phyloP scores from a whole-genome alignment of 2,113 vertebrate genomes.

The Rhinopomastus cyanomelas region DNA sequence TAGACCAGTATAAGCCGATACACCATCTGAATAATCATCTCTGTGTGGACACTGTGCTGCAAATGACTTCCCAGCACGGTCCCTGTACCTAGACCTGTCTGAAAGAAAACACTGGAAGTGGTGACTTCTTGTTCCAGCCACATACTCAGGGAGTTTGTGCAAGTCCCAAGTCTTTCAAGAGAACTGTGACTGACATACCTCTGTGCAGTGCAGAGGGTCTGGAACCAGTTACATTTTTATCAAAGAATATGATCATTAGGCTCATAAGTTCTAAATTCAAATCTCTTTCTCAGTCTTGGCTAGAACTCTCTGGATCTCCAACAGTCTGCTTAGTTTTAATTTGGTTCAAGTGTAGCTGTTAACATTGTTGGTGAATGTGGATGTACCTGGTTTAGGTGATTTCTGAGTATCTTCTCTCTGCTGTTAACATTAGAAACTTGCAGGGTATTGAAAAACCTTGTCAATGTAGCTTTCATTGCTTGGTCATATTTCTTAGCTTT shows the following conservation, averaged over 20 bases:
- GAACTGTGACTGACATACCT: background rate
- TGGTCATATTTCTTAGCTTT: background rate
- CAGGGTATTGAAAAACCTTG: background rate
- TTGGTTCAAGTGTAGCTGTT: background rate
- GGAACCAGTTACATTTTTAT: background rate
- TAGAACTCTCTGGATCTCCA: background rate
- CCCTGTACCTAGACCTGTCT: background rate
- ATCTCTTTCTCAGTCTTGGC: background rate
- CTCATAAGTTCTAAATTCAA: background rate
- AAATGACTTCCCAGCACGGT: background rate
- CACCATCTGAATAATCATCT: background rate
- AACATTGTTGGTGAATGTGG: background rate
- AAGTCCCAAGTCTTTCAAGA: background rate
- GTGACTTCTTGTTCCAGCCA: background rate
- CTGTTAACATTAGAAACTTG: background rate
- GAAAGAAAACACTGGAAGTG: background rate
- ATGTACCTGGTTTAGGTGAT: background rate
- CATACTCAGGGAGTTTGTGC: fast-evolving
- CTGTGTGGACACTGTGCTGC: background rate
- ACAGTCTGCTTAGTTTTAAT: background rate
- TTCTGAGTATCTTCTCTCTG: background rate
- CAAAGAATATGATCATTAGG: background rate
- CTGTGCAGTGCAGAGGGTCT: background rate
- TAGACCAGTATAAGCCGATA: background rate
- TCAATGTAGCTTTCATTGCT: background rate